Conservation (phyloP, 2,888 invertebrate genomes). For the Crematogaster levior region DNA sequence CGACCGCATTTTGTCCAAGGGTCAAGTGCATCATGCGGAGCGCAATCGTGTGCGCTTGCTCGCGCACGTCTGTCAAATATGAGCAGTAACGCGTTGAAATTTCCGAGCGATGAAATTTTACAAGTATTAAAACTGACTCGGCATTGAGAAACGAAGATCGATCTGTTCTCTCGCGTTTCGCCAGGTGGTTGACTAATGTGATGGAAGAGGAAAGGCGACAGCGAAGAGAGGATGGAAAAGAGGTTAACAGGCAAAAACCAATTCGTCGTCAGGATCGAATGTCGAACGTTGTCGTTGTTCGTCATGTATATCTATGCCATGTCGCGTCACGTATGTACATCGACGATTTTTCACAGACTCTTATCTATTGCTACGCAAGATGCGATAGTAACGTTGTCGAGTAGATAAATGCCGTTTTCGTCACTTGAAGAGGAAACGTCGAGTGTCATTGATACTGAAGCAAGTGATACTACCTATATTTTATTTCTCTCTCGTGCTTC, state of each 20-base stretch:
- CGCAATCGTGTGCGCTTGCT: constrained; percentile 24
- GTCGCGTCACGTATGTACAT: no score
- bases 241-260: constrained; percentile 74
- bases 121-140: constrained; percentile 61
- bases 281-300: constrained; percentile 66
- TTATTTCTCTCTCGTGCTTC: background rate
- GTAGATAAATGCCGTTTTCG: background rate
- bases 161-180: constrained; percentile 71
- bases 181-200: constrained; percentile 70
- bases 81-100: constrained; percentile 4
- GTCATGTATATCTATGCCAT: constrained; percentile 65
- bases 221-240: constrained; percentile 6
- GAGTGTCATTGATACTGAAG: background rate
- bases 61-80: constrained; percentile 15
- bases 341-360: background rate
- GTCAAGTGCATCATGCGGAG: constrained; percentile 68
- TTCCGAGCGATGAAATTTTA: constrained; percentile 49
- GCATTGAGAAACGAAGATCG: constrained; percentile 68
- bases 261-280: constrained; percentile 74
- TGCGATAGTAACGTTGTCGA: background rate
- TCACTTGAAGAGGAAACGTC: background rate
- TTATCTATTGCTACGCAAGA: constrained; percentile 15
- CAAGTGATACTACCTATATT: background rate
- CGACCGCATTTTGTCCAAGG: constrained; percentile 60
- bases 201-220: constrained; percentile 33